A percentile compares a stretch with the other conserved stretches of the same genome.
These are phyloP conservation scores for Palaemon carinicauda DNA, from an alignment of 1,140 invertebrate species.

Conservation along the genomic window DNA sequence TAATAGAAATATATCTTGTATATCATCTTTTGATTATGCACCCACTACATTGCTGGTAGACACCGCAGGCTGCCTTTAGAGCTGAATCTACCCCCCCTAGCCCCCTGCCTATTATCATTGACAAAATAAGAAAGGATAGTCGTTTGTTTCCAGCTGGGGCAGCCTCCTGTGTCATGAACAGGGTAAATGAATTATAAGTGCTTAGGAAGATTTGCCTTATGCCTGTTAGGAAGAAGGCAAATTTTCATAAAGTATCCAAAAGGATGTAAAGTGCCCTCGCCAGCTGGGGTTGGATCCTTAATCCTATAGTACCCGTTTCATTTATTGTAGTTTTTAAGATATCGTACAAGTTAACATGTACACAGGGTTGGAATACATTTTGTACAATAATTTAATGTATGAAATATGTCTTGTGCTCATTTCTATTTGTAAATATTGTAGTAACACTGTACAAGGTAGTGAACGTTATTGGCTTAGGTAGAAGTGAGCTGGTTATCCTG, in stretches of 20 bases:
- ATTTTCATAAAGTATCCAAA: conserved; percentile 35
- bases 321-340: conserved; percentile 53
- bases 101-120: background rate
- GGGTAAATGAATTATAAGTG: conserved; percentile 33
- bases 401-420: conserved; percentile 56
- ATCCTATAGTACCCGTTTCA: conserved; percentile 49
- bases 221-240: conserved; percentile 15
- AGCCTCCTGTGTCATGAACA: conserved; percentile 34
- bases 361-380: conserved; percentile 58
- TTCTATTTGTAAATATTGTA: conserved; percentile 59
- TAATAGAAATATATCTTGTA: conserved; percentile 49
- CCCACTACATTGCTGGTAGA: conserved; percentile 22
- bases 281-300: conserved; percentile 51
- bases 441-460: conserved; percentile 57
- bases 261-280: conserved; percentile 44
- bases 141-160: conserved; percentile 27
- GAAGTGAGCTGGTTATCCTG: conserved; percentile 52
- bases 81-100: background rate
- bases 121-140: background rate
- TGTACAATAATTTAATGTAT: conserved; percentile 58
- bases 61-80: conserved; percentile 12
- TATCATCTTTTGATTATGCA: conserved; percentile 43
- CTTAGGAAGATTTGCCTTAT: conserved; percentile 33
- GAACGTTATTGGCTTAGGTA: conserved; percentile 55
- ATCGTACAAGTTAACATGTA: conserved; percentile 58